phyloP scores from a whole-genome alignment of 1,140 invertebrate species.

The Whitmania pigra region DNA sequence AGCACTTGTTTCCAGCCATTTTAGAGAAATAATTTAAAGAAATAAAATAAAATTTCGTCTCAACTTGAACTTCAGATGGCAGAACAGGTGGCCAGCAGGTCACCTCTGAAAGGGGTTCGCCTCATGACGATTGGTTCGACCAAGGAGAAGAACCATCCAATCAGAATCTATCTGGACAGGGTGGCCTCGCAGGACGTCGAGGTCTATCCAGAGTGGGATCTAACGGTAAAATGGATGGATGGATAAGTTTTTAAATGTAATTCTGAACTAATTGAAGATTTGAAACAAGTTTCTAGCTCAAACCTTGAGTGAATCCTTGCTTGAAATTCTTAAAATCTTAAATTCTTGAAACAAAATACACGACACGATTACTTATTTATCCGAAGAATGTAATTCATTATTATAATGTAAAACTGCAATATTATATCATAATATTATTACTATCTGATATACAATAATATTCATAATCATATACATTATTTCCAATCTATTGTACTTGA shows the following conservation, averaged over 20 bases:
- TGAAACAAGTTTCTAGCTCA: no score
- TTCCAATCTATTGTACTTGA: not conserved
- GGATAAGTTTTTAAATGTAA: not conserved
- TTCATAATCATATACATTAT: not conserved
- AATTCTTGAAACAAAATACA: no score
- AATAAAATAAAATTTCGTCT: no score
- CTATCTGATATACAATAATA: not conserved
- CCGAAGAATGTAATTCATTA: no score
- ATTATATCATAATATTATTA: constrained; percentile 1
- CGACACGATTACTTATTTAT: no score
- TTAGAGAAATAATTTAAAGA: no score
- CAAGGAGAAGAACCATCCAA: constrained; percentile 27
- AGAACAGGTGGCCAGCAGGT: not conserved
- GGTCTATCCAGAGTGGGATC: constrained; percentile 33
- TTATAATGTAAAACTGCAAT: no score
- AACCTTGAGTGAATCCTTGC: no score
- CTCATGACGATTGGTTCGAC: not conserved
- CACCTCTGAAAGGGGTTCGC: constrained; percentile 6
- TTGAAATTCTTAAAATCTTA: no score
- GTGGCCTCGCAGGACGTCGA: constrained; percentile 34
- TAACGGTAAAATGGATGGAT: constrained; percentile 26
- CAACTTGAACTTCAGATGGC: no score
- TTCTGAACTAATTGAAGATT: not conserved
- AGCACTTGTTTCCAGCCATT: no score
- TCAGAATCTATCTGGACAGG: constrained; percentile 30